phyloP scores from a whole-genome alignment of 2,113 vertebrate species.

The Oxyura jamaicensis region DNA sequence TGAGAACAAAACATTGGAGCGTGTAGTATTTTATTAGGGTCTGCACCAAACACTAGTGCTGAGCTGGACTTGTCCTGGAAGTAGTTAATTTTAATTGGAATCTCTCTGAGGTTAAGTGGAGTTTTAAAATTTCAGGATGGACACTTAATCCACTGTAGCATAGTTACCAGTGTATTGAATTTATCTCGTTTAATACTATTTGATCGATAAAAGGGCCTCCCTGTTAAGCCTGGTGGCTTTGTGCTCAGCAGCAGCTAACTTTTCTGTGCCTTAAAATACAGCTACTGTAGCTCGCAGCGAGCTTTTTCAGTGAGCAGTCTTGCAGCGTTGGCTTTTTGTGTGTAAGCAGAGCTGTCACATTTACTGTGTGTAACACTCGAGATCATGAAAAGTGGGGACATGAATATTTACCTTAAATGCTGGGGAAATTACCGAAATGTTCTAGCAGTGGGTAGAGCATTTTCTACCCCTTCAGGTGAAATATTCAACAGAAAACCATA shows the following conservation, averaged over 20 bases:
- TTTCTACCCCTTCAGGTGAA: background rate
- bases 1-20: background rate
- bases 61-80: conserved; percentile 1
- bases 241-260: background rate
- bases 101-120: background rate
- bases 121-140: background rate
- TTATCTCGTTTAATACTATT: background rate
- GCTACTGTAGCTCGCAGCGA: background rate
- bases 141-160: background rate
- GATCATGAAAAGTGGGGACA: background rate
- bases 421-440: background rate
- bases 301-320: background rate
- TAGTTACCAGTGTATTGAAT: background rate
- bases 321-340: background rate
- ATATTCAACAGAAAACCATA: background rate
- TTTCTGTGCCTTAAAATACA: background rate
- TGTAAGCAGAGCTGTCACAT: conserved; percentile 19
- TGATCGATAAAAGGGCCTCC: background rate
- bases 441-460: background rate
- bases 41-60: background rate
- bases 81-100: background rate
- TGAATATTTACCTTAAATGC: background rate
- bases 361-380: background rate
- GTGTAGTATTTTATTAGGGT: background rate
- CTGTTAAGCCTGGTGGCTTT: background rate